phyloP scores from a whole-genome alignment of 2,797 vertebrate species.

The Tauraco hartlaubi region DNA sequence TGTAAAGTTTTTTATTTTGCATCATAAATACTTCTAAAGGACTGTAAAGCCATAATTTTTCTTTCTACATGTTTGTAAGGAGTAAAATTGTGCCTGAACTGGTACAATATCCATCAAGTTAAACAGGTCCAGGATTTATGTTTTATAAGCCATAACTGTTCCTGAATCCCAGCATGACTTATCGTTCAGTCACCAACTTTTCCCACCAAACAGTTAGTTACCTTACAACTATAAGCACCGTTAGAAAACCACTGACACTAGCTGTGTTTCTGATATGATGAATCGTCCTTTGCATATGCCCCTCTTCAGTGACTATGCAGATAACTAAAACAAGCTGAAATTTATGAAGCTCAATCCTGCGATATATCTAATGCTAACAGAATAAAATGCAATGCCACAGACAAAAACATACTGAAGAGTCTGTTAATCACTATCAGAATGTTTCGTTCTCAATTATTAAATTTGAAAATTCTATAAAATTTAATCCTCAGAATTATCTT shows the following conservation, averaged over 20 bases:
- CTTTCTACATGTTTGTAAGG: neutral
- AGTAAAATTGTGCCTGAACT: neutral
- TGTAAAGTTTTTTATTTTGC: neutral
- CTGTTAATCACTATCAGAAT: neutral
- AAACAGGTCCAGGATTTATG: neutral
- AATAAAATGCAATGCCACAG: neutral
- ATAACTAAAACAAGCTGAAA: neutral
- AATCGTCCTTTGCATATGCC: neutral
- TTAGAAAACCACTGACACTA: neutral
- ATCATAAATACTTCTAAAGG: neutral
- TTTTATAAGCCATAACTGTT: neutral
- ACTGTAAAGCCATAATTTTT: neutral
- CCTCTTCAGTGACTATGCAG: neutral
- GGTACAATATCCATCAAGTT: neutral
- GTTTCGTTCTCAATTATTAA: neutral
- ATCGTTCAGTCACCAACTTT: neutral
- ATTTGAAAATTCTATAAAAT: neutral
- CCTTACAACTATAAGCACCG: neutral
- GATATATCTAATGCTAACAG: neutral
- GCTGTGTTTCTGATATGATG: neutral
- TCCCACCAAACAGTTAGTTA: neutral
- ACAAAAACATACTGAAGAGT: neutral
- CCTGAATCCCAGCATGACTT: neutral
- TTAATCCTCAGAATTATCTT: neutral
- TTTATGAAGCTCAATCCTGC: neutral